Evolutionary conservation across 2,113 vertebrate genomes (phyloP).

Genomic region (Corvus cornix): DNA sequence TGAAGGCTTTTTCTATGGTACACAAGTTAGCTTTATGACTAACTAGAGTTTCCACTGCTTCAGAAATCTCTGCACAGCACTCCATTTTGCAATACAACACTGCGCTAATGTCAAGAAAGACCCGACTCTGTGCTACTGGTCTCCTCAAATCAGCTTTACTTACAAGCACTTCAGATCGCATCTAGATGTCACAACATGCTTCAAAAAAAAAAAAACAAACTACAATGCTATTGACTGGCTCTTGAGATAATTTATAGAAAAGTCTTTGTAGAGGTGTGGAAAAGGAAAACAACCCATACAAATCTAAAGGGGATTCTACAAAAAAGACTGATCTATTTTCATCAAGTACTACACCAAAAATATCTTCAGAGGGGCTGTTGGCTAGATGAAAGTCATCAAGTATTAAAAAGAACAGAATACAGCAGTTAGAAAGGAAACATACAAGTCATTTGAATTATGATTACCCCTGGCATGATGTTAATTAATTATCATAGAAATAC

Average conservation of each 20-base stretch:
- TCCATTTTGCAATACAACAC: background rate
- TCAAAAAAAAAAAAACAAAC: background rate
- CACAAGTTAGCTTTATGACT: background rate
- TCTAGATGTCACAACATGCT: background rate
- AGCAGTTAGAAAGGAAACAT: background rate
- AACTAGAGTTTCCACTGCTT: background rate
- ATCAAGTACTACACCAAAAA: background rate
- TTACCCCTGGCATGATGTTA: background rate
- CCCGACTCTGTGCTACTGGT: background rate
- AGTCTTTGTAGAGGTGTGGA: background rate
- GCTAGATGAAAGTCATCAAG: background rate
- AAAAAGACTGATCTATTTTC: background rate
- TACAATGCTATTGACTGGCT: background rate
- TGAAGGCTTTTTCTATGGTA: background rate
- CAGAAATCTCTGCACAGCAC: background rate
- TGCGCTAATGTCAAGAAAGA: background rate
- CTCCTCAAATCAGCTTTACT: background rate
- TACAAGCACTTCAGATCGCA: background rate
- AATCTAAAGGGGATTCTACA: background rate
- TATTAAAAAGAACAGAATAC: slow-evolving; percentile 16
- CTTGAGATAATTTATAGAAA: background rate
- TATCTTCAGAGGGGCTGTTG: background rate
- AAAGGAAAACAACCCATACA: background rate
- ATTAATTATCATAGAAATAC: slow-evolving; percentile 19
- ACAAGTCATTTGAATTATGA: background rate